A percentile compares a stretch with the other conserved stretches of the same genome.
Evolutionary conservation across 2,113 vertebrate genomes (phyloP).

Genomic region (Leptodactylus fuscus): DNA sequence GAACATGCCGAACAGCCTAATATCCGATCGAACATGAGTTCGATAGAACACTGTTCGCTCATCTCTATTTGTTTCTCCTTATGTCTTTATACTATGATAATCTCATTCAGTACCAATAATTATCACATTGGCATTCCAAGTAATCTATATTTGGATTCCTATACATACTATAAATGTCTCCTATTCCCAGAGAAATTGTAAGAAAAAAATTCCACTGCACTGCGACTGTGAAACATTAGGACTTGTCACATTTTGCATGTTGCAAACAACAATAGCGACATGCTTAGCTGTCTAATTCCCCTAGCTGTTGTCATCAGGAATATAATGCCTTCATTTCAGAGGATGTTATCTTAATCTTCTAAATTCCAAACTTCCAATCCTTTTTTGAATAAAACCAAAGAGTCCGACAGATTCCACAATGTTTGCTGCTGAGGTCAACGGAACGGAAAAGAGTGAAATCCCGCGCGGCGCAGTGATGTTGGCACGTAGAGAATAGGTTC

Average conservation of each 20-base stretch:
- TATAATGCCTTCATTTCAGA: background rate
- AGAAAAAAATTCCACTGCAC: background rate
- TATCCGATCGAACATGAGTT: too few relatives aligned
- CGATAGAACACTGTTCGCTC: too few relatives aligned
- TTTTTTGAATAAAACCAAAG: conserved; percentile 24
- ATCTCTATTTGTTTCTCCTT: too few relatives aligned
- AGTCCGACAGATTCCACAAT: conserved; percentile 27
- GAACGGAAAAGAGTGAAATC: background rate
- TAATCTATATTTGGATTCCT: background rate
- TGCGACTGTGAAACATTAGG: background rate
- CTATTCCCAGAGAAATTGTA: background rate
- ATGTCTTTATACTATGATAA: too few relatives aligned
- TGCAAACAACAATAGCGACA: background rate
- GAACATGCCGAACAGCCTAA: too few relatives aligned
- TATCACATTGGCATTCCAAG: background rate
- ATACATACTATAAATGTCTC: background rate
- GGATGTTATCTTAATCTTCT: conserved; percentile 9
- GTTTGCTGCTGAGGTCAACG: conserved; percentile 16
- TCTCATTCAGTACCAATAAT: too few relatives aligned
- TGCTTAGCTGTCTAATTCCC: conserved; percentile 18
- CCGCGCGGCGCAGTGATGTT: background rate
- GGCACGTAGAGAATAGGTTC: conserved; percentile 16
- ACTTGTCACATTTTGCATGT: background rate
- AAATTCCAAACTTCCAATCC: background rate
- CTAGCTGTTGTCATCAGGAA: background rate